These are phyloP conservation scores for Lepidochitona cinerea DNA, from an alignment of 2,888 invertebrate genomes.

Conservation along the genomic window DNA sequence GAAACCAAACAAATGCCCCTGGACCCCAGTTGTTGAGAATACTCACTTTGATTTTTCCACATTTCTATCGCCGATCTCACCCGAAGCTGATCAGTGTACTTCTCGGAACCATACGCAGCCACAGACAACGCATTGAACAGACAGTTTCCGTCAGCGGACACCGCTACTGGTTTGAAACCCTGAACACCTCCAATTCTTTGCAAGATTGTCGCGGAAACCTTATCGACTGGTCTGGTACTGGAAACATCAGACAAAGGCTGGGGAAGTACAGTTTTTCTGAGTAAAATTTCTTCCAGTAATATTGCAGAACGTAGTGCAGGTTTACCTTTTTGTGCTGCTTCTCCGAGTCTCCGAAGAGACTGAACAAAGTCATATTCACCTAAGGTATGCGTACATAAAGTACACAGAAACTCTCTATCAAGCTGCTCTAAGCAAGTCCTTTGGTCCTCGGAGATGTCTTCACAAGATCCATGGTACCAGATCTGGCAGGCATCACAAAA, in stretches of 20 bases:
- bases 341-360: neutral
- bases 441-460: neutral
- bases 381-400: neutral
- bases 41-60: neutral
- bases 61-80: neutral
- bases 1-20: too few species aligned
- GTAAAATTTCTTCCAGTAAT: neutral
- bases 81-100: neutral
- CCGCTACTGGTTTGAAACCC: too few species aligned
- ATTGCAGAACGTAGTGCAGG: neutral
- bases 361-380: neutral
- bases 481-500: neutral
- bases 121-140: neutral
- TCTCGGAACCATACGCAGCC: too few species aligned
- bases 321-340: neutral
- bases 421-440: neutral
- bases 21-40: too few species aligned
- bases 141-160: neutral
- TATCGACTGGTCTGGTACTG: too few species aligned
- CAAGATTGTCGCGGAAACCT: neutral
- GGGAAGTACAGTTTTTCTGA: neutral
- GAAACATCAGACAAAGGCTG: too few species aligned
- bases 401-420: neutral
- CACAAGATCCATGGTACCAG: neutral
- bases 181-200: neutral